Percentiles rank a stretch among this genome's conserved stretches.
Conservation (phyloP, 1,140 invertebrate species). For the Pseudoatta argentina region DNA sequence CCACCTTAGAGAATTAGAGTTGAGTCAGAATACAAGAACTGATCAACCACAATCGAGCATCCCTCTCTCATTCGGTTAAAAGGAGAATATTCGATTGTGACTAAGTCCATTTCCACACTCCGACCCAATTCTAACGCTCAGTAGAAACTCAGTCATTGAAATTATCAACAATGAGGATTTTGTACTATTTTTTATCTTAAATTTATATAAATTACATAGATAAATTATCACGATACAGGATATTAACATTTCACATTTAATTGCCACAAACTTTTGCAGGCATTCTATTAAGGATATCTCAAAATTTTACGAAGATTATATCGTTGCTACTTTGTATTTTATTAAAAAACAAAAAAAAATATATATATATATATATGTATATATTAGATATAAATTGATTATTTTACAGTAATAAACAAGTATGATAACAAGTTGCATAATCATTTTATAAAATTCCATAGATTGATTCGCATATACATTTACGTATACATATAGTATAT, state of each 20-base stretch:
- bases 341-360: too few relatives aligned
- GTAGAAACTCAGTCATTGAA: too few relatives aligned
- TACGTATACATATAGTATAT: neutral
- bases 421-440: constrained; percentile 7
- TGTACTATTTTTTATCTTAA: neutral
- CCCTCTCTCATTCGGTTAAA: too few relatives aligned
- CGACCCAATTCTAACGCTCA: too few relatives aligned
- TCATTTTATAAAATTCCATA: neutral
- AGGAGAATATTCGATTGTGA: too few relatives aligned
- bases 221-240: neutral
- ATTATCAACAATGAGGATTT: neutral
- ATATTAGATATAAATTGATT: neutral
- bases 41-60: too few relatives aligned
- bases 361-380: too few relatives aligned
- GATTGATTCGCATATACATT: neutral
- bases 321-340: too few relatives aligned
- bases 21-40: too few relatives aligned
- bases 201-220: neutral
- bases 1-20: too few relatives aligned
- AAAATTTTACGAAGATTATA: neutral
- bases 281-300: neutral
- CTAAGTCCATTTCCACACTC: too few relatives aligned
- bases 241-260: constrained; percentile 1
- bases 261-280: neutral
- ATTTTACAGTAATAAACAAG: constrained; percentile 9